Percentiles rank a stretch among this genome's conserved stretches.
Evolutionary conservation across 2,888 invertebrate species (phyloP).

Genomic region (Mayetiola destructor): DNA sequence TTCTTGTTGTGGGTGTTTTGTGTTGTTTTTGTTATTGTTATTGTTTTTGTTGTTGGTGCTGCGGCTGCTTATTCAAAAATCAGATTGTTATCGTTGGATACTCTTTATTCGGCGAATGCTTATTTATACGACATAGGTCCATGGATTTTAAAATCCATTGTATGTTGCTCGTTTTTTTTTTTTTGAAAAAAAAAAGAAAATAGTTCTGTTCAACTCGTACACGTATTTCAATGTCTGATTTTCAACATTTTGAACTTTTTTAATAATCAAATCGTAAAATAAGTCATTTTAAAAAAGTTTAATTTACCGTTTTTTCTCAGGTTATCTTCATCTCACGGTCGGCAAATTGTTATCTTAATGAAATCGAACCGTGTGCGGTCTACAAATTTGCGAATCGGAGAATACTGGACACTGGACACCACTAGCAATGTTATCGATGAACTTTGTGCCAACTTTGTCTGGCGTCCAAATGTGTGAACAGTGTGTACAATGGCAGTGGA

Average conservation of each 20-base stretch:
- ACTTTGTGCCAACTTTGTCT: neutral
- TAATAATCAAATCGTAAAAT: neutral
- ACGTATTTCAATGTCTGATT: neutral
- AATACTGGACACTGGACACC: too few relatives aligned
- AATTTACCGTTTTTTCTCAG: neutral
- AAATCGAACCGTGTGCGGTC: neutral
- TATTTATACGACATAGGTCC: too few relatives aligned
- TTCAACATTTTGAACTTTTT: slow-evolving; percentile 5
- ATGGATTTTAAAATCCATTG: too few relatives aligned
- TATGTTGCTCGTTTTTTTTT: neutral
- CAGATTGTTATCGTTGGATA: slow-evolving; percentile 2
- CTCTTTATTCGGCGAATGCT: too few relatives aligned
- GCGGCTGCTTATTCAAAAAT: too few relatives aligned
- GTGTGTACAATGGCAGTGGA: too few relatives aligned
- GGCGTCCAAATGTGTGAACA: too few relatives aligned
- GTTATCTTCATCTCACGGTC: too few relatives aligned
- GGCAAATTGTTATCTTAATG: neutral
- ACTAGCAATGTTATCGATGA: neutral
- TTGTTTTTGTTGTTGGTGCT: too few relatives aligned
- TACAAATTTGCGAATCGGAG: too few relatives aligned
- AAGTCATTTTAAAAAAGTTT: neutral
- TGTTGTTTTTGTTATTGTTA: neutral
- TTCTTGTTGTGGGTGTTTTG: neutral
- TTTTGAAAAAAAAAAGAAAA: too few relatives aligned
- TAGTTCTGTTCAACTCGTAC: neutral